A percentile compares a stretch with the other conserved stretches of the same genome.
Evolutionary conservation across 92 coral and sea anemone species (phyloP).

Genomic region (Zoanthus solanderi): DNA sequence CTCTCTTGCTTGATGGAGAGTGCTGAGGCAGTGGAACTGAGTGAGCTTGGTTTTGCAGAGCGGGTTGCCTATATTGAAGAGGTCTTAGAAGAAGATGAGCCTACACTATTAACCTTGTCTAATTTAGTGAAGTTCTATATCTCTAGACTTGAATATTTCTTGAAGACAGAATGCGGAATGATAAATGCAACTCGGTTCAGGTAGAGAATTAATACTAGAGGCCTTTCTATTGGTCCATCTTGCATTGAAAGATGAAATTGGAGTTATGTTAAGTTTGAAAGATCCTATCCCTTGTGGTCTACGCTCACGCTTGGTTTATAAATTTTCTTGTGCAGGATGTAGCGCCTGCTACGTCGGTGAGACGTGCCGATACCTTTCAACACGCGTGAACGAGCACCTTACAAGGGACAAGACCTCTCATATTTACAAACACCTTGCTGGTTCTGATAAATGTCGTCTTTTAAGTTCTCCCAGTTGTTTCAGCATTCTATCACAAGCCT

Average conservation of each 20-base stretch:
- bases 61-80: constrained; percentile 53
- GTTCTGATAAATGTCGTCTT: too few species aligned
- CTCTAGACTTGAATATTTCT: not conserved
- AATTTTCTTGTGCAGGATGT: too few species aligned
- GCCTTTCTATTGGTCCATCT: constrained; percentile 65
- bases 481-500: too few species aligned
- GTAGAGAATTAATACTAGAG: constrained; percentile 57
- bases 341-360: too few species aligned
- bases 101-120: constrained; percentile 59
- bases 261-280: not conserved
- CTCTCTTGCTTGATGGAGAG: too few species aligned
- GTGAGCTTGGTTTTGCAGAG: constrained; percentile 77
- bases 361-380: too few species aligned
- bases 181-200: constrained; percentile 59
- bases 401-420: too few species aligned
- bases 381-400: too few species aligned
- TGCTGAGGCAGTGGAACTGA: not conserved
- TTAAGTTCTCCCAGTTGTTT: too few species aligned
- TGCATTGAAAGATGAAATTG: constrained; percentile 70
- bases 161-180: not conserved
- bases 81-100: not conserved
- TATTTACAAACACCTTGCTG: too few species aligned
- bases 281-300: too few species aligned
- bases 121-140: constrained; percentile 19
- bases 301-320: too few species aligned